Evolutionary conservation across 1,140 invertebrate species (phyloP).

Genomic region (Ooceraea biroi): DNA sequence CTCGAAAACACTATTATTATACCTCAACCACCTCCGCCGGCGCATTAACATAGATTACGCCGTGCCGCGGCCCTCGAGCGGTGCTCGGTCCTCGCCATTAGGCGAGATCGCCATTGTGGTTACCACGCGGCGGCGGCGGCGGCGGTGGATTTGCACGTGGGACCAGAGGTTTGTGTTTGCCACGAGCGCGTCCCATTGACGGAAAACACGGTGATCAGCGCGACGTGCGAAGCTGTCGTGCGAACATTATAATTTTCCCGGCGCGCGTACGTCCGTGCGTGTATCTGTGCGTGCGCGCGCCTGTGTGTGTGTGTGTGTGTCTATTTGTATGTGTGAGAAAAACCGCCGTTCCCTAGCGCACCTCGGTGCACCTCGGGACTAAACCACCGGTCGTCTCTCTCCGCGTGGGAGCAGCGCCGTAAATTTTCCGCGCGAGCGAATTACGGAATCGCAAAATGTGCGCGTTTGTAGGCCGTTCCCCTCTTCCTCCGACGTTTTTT

Average conservation of each 20-base stretch:
- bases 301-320: too few relatives aligned
- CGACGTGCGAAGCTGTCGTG: slow-evolving; percentile 57
- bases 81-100: slow-evolving; percentile 57
- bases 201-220: slow-evolving; percentile 61
- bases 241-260: slow-evolving; percentile 46
- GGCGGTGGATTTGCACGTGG: slow-evolving; percentile 11
- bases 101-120: slow-evolving; percentile 61
- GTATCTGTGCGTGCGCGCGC: neutral
- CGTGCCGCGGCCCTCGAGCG: slow-evolving; percentile 60
- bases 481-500: neutral
- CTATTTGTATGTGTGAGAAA: neutral
- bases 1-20: slow-evolving; percentile 78
- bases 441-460: slow-evolving; percentile 7
- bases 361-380: slow-evolving; percentile 4
- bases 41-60: slow-evolving; percentile 75
- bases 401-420: slow-evolving; percentile 26
- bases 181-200: slow-evolving; percentile 50
- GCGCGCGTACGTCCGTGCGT: neutral
- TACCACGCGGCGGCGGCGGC: neutral
- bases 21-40: slow-evolving; percentile 69
- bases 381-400: neutral
- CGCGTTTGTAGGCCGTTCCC: neutral
- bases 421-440: slow-evolving; percentile 34
- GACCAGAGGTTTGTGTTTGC: slow-evolving; percentile 44
- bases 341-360: slow-evolving; percentile 11